Base-by-base conservation (phyloP, 2,888 invertebrate species). In the Melanotus villosus region DNA sequence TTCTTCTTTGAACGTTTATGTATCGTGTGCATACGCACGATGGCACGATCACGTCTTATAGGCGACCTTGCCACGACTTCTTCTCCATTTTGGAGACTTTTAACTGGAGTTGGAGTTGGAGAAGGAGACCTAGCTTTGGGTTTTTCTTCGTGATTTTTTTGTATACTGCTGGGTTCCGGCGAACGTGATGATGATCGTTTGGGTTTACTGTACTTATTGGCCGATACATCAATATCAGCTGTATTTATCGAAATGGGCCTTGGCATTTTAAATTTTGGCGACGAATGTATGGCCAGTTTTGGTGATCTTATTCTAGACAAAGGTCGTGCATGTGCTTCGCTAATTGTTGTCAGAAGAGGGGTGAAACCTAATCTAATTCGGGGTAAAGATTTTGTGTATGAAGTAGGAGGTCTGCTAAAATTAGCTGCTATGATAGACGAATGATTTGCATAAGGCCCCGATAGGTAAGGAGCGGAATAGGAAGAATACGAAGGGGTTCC, bases 201-300 rank as follows among this genome's bases (percentile, higher is more conserved):
- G 66, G 78, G 81, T 67, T 81, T 83, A 36, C 85, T 84, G 78
- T 90, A 92, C 77, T 87, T 88, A 71, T 91, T 88, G 71, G 89
- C 89, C 0, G 93, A 92, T 0, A 95, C 94, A 82, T 95, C 95
- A 74, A 95, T 95, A 80, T 94, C 93, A 26, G 93, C 93, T 1
- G 95, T 94, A 82, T 94, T 93, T 72, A 94, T 93, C 74, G 90
- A 89, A 56, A 92, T 90, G 1, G 93, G 93, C 59, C 91, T 89
- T 1, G 90, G 85, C 1, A 87, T 80, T 64, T 83, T 84, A 72
- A 87, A 86, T 71, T 85, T 84, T 23, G 85, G 80, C 82, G 79
- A 82, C 77, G 75, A 84, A 75, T 82, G 89, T 74, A 78, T 85
- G 74, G 82, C 86, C 81, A 88, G 85, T 83, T 85, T 88, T 72